phyloP scores from a whole-genome alignment of 1,140 invertebrate genomes.

The Lysiphlebus fabarum region DNA sequence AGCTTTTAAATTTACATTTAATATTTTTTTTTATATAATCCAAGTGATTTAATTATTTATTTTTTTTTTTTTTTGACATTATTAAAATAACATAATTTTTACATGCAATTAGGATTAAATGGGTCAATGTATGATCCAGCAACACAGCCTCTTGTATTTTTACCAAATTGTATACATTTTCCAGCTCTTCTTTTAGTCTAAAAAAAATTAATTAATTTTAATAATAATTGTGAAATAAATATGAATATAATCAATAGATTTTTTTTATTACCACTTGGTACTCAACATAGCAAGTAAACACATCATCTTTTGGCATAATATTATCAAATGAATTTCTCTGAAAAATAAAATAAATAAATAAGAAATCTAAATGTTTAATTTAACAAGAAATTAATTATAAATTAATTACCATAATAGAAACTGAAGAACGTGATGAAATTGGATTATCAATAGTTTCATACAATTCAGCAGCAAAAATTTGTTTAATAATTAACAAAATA shows the following conservation, averaged over 20 bases:
- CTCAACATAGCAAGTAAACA: slow-evolving; percentile 10
- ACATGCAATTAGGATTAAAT: slow-evolving; percentile 49
- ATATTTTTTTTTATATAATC: not conserved
- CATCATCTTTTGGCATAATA: not conserved
- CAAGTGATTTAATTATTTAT: slow-evolving; percentile 5
- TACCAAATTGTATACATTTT: slow-evolving; percentile 43
- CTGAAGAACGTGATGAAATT: not conserved
- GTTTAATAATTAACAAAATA: too few relatives aligned
- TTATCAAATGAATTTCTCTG: slow-evolving; percentile 1
- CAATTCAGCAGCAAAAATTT: not conserved
- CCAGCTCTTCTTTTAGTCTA: slow-evolving; percentile 43
- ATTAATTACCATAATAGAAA: not conserved
- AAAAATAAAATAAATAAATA: not conserved
- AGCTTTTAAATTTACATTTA: not conserved
- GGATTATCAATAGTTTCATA: not conserved
- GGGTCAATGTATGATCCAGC: slow-evolving; percentile 47
- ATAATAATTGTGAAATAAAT: not conserved
- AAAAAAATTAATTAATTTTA: not conserved
- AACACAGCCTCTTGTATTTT: slow-evolving; percentile 41
- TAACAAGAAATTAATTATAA: too few relatives aligned
- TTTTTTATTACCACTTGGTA: slow-evolving; percentile 17
- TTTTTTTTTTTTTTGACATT: not conserved
- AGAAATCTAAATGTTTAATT: too few relatives aligned
- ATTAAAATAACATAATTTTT: slow-evolving; percentile 19
- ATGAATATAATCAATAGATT: not conserved